Evolutionary conservation across 2,888 invertebrate genomes (phyloP), one percentile per base, ranked within the genome.

Genomic region (Spodoptera exigua): DNA sequence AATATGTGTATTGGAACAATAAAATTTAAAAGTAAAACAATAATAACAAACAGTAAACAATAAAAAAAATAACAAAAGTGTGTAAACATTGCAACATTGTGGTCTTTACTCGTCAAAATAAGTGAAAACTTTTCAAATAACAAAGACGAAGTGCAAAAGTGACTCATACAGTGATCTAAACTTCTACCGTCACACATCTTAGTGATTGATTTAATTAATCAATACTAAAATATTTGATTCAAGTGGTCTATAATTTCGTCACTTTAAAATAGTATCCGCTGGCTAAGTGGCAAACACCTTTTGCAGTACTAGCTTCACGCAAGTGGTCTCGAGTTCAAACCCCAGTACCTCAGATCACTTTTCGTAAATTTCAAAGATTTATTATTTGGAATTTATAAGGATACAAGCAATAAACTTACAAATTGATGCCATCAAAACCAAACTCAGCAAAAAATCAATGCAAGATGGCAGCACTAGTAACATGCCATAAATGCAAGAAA

Each of bases 401-500:
- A n/a, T n/a, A n/a, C n/a, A n/a, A n/a, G n/a, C n/a, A n/a, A n/a
- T n/a, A n/a, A n/a, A n/a, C n/a, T n/a, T n/a, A n/a, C n/a, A n/a
- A n/a, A n/a, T n/a, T n/a, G n/a, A n/a, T n/a, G n/a, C n/a, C n/a
- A n/a, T n/a, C n/a, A n/a, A n/a, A n/a, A n/a, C n/a, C n/a, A n/a
- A n/a, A n/a, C n/a, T n/a, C n/a, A 17, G 2, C 12, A 10, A 17
- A 36, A 17, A 13, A 18, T 36, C 1, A 37, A 9, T 21, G 14
- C 48, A 49, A 41, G 41, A 56, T 56, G 56, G 13, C 48, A 17
- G 4, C 45, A 37, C 44, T 45, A n/a, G 51, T 45, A 32, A 52
- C 13, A 40, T 52, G 58, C 9, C 10, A 34, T 57, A 51, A 44
- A 37, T 57, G 51, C 11, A 58, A 58, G 13, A 52, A 57, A 44